Conservation (phyloP, 1,140 invertebrate genomes). For the Drosophila saltans region DNA sequence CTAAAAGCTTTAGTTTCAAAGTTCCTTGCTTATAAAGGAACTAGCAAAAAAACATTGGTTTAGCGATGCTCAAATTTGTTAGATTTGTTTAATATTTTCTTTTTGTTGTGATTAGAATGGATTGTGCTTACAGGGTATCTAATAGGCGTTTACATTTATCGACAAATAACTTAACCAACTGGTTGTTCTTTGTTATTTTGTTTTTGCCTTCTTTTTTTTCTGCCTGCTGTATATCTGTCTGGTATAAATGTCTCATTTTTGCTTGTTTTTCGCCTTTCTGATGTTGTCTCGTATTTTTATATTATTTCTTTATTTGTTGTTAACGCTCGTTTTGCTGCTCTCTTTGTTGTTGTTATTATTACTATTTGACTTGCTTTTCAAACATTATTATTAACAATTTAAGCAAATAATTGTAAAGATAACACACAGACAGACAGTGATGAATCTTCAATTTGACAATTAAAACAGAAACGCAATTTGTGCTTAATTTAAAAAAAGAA, state of each 20-base stretch:
- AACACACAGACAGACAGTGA: constrained; percentile 32
- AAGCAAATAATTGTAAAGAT: constrained; percentile 48
- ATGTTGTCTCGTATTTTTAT: constrained; percentile 21
- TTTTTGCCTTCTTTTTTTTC: neutral
- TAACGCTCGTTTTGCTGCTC: constrained; percentile 26
- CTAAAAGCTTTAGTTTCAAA: no score
- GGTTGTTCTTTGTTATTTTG: constrained; percentile 2
- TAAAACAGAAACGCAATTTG: constrained; percentile 15
- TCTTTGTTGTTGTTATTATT: constrained; percentile 23
- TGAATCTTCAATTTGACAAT: constrained; percentile 7
- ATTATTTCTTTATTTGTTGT: constrained; percentile 38
- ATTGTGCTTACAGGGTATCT: neutral
- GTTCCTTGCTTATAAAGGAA: no score
- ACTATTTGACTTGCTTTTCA: constrained; percentile 51
- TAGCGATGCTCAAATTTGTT: no score
- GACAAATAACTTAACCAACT: neutral
- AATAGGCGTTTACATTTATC: neutral
- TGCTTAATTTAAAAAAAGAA: neutral
- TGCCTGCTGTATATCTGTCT: neutral
- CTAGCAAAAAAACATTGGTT: no score
- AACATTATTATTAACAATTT: constrained; percentile 70
- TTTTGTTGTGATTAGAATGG: no score
- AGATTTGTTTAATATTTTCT: no score
- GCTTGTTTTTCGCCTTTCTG: constrained; percentile 21
- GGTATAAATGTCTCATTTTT: constrained; percentile 11